A percentile compares a stretch with the other conserved stretches of the same genome.
phyloP scores from a whole-genome alignment of 2,797 vertebrate species.

The Microhierax caerulescens region DNA sequence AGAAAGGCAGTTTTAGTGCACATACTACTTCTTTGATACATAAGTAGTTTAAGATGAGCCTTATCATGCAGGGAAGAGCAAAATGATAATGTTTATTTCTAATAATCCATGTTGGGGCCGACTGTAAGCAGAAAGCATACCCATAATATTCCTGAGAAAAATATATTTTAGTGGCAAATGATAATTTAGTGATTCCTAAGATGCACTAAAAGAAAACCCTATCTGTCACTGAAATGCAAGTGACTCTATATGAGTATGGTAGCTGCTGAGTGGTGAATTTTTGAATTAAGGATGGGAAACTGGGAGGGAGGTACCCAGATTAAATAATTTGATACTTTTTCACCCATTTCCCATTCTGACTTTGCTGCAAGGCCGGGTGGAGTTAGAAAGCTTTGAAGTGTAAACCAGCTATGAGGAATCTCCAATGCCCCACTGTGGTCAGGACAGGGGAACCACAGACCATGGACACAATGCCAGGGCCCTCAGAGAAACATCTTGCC shows the following conservation, averaged over 20 bases:
- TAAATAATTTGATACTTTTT: not conserved
- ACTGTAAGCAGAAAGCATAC: not conserved
- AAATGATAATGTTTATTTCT: not conserved
- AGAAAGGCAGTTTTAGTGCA: not conserved
- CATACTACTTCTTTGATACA: not conserved
- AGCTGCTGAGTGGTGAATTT: not conserved
- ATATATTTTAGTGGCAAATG: not conserved
- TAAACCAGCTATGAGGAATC: not conserved
- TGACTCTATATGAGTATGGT: not conserved
- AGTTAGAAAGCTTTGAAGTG: not conserved
- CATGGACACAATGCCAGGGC: not conserved
- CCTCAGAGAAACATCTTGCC: slow-evolving; percentile 18
- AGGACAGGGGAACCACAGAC: not conserved
- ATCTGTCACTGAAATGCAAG: not conserved
- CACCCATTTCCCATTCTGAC: not conserved
- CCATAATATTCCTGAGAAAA: not conserved
- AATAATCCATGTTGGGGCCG: not conserved
- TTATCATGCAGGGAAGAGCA: not conserved
- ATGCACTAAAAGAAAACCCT: not conserved
- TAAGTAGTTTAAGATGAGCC: not conserved
- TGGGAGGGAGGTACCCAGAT: not conserved
- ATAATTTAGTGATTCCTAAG: not conserved
- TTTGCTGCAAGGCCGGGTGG: not conserved
- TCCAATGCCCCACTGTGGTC: not conserved
- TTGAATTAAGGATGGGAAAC: not conserved